These are phyloP conservation scores for Bos taurus DNA, from an alignment of 2,113 vertebrate species.

Conservation along the genomic window DNA sequence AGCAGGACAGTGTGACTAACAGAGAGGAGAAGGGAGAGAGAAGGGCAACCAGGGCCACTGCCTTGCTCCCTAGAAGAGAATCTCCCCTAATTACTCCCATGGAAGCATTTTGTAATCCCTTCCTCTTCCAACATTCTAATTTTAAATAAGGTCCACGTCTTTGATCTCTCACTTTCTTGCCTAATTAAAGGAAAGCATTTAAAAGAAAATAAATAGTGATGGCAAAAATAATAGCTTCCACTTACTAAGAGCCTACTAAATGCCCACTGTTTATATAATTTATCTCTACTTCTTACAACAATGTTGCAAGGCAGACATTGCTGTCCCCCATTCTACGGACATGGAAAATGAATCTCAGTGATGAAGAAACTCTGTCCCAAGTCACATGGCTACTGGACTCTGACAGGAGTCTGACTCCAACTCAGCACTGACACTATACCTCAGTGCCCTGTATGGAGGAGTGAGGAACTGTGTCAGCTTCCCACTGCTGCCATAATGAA, in stretches of 20 bases:
- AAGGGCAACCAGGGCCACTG: neutral
- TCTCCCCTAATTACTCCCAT: neutral
- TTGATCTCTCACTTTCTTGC: neutral
- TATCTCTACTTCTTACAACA: neutral
- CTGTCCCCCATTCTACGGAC: neutral
- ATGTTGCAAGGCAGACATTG: neutral
- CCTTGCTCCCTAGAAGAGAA: neutral
- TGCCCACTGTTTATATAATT: neutral
- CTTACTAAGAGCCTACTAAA: neutral
- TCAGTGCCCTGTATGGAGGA: neutral
- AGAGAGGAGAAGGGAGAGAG: neutral
- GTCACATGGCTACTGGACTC: neutral
- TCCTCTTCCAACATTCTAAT: neutral
- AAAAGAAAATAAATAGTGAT: neutral
- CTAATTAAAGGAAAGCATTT: neutral
- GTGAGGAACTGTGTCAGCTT: neutral
- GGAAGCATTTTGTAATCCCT: neutral
- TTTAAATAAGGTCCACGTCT: neutral
- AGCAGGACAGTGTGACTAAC: neutral
- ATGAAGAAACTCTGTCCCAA: neutral
- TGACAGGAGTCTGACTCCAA: neutral
- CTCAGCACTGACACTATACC: neutral
- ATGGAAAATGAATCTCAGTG: neutral
- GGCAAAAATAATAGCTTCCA: neutral
- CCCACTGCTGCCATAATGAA: neutral